These are phyloP conservation scores for Dryococelus australis DNA, from an alignment of 2,888 invertebrate species.

Conservation along the genomic window DNA sequence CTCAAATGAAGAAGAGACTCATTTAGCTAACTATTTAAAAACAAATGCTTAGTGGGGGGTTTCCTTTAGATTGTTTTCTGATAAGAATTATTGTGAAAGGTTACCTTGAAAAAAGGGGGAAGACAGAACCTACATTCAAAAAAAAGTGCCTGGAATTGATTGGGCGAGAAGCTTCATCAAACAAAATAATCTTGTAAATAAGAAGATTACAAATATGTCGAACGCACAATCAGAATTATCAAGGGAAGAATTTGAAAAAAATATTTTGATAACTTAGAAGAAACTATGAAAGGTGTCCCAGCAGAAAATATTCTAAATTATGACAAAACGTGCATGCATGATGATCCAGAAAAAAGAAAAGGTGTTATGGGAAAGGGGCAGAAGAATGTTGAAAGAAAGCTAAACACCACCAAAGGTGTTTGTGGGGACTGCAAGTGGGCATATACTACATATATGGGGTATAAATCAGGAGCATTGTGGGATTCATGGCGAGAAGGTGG, in stretches of 20 bases:
- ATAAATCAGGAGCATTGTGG: not conserved
- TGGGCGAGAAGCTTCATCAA: not conserved
- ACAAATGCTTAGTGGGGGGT: not conserved
- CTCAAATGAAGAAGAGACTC: not conserved
- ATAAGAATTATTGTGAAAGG: not conserved
- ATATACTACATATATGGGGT: not conserved
- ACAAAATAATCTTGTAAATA: not conserved
- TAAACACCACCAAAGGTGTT: not conserved
- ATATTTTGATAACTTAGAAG: not conserved
- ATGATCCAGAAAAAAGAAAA: not conserved
- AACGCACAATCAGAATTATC: not conserved
- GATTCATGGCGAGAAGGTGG: constrained; percentile 1
- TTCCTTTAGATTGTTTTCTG: no score
- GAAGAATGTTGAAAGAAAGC: not conserved
- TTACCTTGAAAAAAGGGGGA: not conserved
- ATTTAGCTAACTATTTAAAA: constrained; percentile 7
- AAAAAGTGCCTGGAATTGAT: not conserved
- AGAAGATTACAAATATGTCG: not conserved
- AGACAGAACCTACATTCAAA: not conserved
- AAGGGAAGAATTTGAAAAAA: not conserved
- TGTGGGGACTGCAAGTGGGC: not conserved
- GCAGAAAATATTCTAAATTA: constrained; percentile 22
- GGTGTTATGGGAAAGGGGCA: not conserved
- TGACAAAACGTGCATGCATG: not conserved
- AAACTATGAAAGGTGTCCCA: not conserved